Percentiles rank a stretch among this genome's conserved stretches.
Evolutionary conservation across 2,113 vertebrate genomes (phyloP).

Genomic region (Anolis carolinensis): DNA sequence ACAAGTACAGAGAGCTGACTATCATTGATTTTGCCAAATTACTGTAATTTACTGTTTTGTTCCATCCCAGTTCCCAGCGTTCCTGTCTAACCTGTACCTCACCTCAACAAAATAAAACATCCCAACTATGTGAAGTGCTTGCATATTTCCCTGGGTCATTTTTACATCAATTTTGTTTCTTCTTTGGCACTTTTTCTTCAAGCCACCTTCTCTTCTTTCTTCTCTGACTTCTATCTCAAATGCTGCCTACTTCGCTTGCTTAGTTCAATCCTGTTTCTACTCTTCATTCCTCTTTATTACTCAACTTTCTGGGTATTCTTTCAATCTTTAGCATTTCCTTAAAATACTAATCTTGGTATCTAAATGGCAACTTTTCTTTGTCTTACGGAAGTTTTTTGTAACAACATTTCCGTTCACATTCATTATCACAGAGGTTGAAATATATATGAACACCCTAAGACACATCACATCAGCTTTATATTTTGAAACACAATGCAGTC

Average conservation of each 20-base stretch:
- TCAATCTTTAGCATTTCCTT: neutral
- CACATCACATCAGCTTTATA: neutral
- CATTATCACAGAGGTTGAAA: neutral
- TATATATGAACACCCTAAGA: neutral
- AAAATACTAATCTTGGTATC: neutral
- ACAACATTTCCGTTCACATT: neutral
- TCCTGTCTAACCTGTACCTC: too few relatives aligned
- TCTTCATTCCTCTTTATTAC: neutral
- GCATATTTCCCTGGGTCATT: neutral
- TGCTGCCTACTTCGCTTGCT: neutral
- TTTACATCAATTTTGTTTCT: neutral
- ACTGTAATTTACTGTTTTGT: too few relatives aligned
- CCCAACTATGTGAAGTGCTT: too few relatives aligned
- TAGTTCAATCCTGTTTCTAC: neutral
- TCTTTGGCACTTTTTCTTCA: neutral
- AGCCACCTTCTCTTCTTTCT: neutral
- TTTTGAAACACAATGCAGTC: neutral
- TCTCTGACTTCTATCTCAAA: neutral
- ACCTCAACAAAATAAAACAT: too few relatives aligned
- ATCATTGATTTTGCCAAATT: too few relatives aligned
- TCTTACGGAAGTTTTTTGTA: neutral
- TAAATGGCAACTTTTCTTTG: neutral
- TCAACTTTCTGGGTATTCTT: neutral
- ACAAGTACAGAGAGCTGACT: too few relatives aligned
- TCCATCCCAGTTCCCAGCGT: too few relatives aligned